Percentiles rank a stretch among this genome's conserved stretches.
Conservation (phyloP, 2,113 vertebrate species). For the Passer domesticus region DNA sequence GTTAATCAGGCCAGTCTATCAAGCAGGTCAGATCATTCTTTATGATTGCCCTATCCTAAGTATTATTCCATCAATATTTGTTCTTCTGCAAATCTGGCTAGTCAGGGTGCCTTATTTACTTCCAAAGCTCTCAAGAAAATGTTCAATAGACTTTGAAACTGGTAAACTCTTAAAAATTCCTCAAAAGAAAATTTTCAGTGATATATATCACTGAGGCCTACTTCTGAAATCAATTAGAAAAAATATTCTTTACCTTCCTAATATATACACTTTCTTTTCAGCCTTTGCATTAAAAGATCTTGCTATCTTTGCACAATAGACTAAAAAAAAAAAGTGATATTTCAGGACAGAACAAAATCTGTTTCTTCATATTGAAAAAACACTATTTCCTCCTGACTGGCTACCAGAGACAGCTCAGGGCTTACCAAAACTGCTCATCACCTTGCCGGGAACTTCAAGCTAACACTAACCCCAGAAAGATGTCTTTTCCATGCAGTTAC, state of each 20-base stretch:
- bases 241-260: background rate
- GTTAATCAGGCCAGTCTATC: background rate
- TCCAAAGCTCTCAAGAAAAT: background rate
- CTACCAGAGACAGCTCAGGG: background rate
- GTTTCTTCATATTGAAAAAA: background rate
- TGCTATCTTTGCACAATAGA: background rate
- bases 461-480: background rate
- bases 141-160: background rate
- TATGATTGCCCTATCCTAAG: background rate
- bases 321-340: background rate
- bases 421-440: background rate
- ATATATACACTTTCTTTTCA: background rate
- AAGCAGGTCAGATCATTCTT: background rate
- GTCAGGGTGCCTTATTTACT: background rate
- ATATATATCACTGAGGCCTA: background rate
- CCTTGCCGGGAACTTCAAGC: background rate
- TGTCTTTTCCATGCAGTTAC: background rate
- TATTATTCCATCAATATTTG: background rate
- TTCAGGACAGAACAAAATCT: background rate
- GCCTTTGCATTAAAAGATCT: background rate
- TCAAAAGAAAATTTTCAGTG: background rate
- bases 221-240: background rate
- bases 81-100: background rate
- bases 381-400: background rate
- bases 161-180: background rate